These are phyloP conservation scores for Sylvilagus bachmani DNA, from an alignment of 2,113 vertebrate genomes.

Conservation along the genomic window DNA sequence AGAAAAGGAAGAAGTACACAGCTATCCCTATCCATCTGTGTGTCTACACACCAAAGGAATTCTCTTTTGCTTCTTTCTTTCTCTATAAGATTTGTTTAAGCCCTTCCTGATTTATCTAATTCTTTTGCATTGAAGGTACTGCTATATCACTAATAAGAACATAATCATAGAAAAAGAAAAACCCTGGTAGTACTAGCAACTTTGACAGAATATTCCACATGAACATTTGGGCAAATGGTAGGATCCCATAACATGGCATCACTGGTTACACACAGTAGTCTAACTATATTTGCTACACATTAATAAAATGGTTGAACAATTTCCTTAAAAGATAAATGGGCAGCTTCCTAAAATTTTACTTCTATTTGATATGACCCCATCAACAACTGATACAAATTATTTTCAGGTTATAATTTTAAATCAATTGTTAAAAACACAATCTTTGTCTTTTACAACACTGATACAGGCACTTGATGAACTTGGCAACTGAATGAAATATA, in stretches of 20 bases:
- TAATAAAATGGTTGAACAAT: conserved; percentile 19
- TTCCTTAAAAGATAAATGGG: conserved; percentile 8
- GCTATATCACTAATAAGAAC: background rate
- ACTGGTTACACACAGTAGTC: background rate
- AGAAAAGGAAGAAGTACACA: background rate
- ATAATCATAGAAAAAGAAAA: background rate
- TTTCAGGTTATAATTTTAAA: conserved; percentile 13
- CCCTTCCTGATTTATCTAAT: background rate
- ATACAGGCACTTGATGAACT: background rate
- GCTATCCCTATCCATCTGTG: background rate
- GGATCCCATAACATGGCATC: background rate
- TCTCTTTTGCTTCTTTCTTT: background rate
- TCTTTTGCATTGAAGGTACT: background rate
- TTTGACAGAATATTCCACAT: background rate
- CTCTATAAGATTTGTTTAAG: background rate
- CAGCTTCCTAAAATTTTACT: conserved; percentile 51
- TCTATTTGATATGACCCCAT: background rate
- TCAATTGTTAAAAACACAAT: background rate
- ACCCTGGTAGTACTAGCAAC: background rate
- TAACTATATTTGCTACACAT: background rate
- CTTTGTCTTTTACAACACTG: background rate
- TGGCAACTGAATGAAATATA: background rate
- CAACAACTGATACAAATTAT: conserved; percentile 1
- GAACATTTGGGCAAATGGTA: background rate
- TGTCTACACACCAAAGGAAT: background rate